A percentile compares a stretch with the other conserved stretches of the same genome.
Conservation (phyloP, 2,113 vertebrate genomes). For the Nesogale talazaci region DNA sequence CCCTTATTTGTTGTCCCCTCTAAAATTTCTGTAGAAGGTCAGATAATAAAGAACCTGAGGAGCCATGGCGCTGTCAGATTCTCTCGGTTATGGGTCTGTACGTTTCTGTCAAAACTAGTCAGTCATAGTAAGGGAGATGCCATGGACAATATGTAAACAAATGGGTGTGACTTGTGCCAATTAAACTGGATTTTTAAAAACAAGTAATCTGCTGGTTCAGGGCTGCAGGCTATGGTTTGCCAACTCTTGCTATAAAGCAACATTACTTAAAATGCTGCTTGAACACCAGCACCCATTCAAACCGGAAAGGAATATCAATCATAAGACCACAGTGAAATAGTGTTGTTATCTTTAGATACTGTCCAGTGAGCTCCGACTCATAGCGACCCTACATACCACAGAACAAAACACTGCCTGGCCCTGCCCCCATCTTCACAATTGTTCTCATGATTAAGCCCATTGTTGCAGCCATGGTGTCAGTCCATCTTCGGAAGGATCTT, state of each 20-base stretch:
- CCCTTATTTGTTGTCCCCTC: constrained; percentile 57
- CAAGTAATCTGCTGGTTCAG: neutral
- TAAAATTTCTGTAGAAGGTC: constrained; percentile 57
- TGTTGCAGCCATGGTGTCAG: no score
- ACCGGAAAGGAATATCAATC: constrained; percentile 3
- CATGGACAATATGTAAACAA: constrained; percentile 1
- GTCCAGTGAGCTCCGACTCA: no score
- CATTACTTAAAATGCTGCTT: constrained; percentile 26
- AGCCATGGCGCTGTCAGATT: neutral
- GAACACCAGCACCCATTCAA: neutral
- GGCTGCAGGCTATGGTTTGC: neutral
- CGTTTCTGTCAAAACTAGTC: neutral
- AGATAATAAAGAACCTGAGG: neutral
- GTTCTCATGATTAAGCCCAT: no score
- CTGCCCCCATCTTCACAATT: no score
- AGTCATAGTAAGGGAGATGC: constrained; percentile 14
- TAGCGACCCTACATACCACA: no score
- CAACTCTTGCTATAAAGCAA: neutral
- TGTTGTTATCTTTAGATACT: no score
- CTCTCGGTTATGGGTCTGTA: no score
- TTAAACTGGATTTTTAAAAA: constrained; percentile 24
- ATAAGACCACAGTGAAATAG: no score
- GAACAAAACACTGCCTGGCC: no score
- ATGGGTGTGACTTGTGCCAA: neutral
- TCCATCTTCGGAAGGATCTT: no score